A percentile compares a stretch with the other conserved stretches of the same genome.
phyloP scores from a whole-genome alignment of 2,113 vertebrate genomes.

The Erythrocercus mccallii region DNA sequence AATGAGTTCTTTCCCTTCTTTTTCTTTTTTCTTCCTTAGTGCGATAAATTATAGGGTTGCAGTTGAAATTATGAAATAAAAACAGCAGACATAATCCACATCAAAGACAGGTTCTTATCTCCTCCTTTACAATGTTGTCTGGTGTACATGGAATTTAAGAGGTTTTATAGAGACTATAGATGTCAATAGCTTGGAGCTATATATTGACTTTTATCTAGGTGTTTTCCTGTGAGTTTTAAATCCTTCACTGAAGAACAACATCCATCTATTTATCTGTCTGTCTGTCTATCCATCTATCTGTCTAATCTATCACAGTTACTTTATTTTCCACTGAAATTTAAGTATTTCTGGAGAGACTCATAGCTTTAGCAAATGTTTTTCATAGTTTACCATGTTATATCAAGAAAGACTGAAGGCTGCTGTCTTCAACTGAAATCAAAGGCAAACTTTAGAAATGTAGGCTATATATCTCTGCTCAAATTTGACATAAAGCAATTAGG shows the following conservation, averaged over 20 bases:
- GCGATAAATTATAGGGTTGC: background rate
- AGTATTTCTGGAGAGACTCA: background rate
- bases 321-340: background rate
- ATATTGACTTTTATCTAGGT: background rate
- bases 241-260: background rate
- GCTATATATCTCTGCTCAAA: background rate
- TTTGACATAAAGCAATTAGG: background rate
- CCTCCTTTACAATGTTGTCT: background rate
- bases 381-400: background rate
- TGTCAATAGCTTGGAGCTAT: background rate
- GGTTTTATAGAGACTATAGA: background rate
- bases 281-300: background rate
- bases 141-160: background rate
- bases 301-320: background rate
- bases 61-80: background rate
- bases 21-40: background rate
- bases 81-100: background rate
- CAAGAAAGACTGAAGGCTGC: background rate
- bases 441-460: background rate
- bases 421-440: background rate
- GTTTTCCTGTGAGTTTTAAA: background rate
- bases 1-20: background rate
- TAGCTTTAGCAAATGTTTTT: background rate
- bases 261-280: too few species aligned
- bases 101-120: background rate